phyloP scores from a whole-genome alignment of 92 coral and sea anemone species.

The Meandrina meandrites region DNA sequence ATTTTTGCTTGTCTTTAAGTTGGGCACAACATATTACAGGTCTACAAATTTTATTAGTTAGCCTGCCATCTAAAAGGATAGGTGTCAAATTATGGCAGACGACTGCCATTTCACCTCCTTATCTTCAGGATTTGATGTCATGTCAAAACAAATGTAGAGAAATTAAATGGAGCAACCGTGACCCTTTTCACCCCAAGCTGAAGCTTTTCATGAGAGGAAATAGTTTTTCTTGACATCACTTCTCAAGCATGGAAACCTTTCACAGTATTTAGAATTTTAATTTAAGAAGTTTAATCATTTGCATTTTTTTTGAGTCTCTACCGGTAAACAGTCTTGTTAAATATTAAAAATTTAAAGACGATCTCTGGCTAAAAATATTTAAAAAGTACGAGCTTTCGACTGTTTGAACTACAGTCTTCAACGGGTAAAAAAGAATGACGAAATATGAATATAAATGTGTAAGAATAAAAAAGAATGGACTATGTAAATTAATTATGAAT shows the following conservation, averaged over 20 bases:
- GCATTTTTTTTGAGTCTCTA: background rate
- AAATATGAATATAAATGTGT: too few species aligned
- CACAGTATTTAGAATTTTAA: background rate
- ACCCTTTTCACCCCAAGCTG: conserved; percentile 13
- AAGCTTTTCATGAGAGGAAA: background rate
- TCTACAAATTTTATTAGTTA: background rate
- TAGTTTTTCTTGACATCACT: background rate
- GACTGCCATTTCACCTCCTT: conserved; percentile 5
- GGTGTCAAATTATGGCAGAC: conserved; percentile 30
- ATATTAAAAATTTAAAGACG: too few species aligned
- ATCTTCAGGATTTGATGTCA: background rate
- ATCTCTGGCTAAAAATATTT: too few species aligned
- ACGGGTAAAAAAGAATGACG: too few species aligned
- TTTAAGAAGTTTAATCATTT: background rate
- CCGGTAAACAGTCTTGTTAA: too few species aligned
- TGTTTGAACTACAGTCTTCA: too few species aligned
- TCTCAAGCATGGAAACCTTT: conserved; percentile 1
- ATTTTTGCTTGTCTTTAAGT: background rate
- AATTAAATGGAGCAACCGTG: conserved; percentile 8
- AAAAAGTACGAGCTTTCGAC: too few species aligned
- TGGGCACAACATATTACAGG: background rate
- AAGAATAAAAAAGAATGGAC: too few species aligned
- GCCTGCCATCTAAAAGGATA: background rate
- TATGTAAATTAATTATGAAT: too few species aligned
- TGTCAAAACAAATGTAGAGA: conserved; percentile 3